phyloP scores from a whole-genome alignment of 2,888 invertebrate genomes.

The Alentia gelatinosa region DNA sequence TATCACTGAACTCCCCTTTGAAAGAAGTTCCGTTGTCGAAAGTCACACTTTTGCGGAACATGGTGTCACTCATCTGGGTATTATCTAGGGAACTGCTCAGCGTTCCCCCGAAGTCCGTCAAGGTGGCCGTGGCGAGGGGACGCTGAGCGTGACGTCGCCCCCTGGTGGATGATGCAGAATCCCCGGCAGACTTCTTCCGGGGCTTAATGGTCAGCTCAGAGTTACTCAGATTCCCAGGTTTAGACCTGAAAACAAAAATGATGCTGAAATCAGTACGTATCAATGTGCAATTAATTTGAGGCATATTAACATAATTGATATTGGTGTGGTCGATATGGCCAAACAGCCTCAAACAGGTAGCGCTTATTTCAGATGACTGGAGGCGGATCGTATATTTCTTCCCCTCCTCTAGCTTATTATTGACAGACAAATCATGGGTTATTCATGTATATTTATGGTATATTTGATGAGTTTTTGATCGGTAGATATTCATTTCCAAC shows the following conservation, averaged over 20 bases:
- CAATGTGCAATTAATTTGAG: no score
- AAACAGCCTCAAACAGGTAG: no score
- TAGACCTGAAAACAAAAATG: background rate
- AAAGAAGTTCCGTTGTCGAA: background rate
- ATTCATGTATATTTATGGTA: no score
- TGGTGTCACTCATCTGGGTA: background rate
- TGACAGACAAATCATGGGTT: no score
- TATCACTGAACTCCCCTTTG: background rate
- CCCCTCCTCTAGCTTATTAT: no score
- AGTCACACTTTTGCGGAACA: slow-evolving; percentile 25
- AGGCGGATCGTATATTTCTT: no score
- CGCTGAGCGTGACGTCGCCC: background rate
- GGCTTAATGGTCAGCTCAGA: slow-evolving; percentile 8
- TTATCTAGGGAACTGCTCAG: background rate
- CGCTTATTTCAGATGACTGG: no score
- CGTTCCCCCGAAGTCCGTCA: background rate
- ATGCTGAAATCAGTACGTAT: no score
- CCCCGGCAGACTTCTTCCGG: background rate
- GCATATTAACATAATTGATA: no score
- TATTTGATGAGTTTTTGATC: no score
- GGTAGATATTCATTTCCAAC: no score
- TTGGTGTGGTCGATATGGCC: no score
- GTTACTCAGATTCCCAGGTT: slow-evolving; percentile 22
- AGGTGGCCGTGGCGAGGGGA: background rate
- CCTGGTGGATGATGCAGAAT: background rate